Percentiles rank a stretch among this genome's conserved stretches.
phyloP scores from a whole-genome alignment of 2,797 vertebrate species.

The Heteromormyrus szaboi region DNA sequence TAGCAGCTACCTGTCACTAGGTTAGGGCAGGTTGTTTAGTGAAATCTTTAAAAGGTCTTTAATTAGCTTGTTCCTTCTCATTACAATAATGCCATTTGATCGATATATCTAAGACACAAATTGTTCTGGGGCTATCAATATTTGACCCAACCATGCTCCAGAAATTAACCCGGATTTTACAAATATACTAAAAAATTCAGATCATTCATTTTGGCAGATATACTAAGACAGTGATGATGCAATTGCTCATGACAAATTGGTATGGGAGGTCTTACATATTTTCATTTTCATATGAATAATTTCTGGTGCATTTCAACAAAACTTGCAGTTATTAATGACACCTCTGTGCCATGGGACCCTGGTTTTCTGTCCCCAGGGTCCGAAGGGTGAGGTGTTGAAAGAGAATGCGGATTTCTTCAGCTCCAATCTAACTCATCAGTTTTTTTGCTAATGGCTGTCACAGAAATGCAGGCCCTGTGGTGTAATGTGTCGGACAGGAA shows the following conservation, averaged over 20 bases:
- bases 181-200: background rate
- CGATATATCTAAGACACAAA: background rate
- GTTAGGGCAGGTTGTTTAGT: background rate
- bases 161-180: background rate
- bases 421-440: background rate
- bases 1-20: background rate
- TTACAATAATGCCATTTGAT: background rate
- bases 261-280: background rate
- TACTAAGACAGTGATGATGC: background rate
- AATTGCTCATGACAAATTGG: background rate
- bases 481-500: background rate
- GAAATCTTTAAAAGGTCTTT: background rate
- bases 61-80: background rate
- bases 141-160: background rate
- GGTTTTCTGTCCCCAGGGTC: background rate
- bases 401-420: background rate
- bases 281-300: background rate
- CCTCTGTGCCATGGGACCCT: background rate
- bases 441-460: background rate
- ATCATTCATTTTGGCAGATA: background rate
- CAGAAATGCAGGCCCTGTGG: background rate
- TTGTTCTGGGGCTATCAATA: background rate
- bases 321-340: background rate
- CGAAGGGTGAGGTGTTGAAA: background rate
- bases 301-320: background rate